Evolutionary conservation across 2,113 vertebrate genomes (phyloP), one percentile per base, ranked within the genome.

Genomic region (Anas platyrhynchos): DNA sequence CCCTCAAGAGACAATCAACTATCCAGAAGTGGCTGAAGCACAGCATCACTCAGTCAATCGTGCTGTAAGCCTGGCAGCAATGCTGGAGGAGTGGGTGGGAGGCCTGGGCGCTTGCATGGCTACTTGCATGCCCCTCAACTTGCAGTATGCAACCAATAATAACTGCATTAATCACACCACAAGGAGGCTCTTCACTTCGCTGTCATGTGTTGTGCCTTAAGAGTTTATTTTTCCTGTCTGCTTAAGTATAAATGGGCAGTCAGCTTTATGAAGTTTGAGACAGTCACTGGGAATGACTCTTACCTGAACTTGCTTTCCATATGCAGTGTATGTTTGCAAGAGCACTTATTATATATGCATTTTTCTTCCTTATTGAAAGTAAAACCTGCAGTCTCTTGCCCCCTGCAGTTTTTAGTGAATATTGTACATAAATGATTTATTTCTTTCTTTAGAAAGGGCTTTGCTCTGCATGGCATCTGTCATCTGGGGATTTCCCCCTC

Each of bases 381-480:
- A 91, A 97, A 97, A 96, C 68, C 92, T 95, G 84, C 81, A 74
- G 76, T 62, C 73, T 89, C 61, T 96, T 97, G 96, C 83, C 97
- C 86, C 94, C 95, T 97, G 88, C 72, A 92, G 82, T 95, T 95
- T 76, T 78, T 61, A 75, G 62, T 44, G 80, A 73, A 94, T 86
- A 95, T 38, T 96, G 96, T 96, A 86, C 82, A 69, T 74, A 74
- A 89, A 92, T 86, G 54, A 97, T 96, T 91, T 93, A 92, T 96
- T 94, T 78, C 50, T 93, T 94, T 93, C 82, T 95, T 94, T 86
- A 79, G 59, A 95, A 90, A 95, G 46, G 8, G 8, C 43, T 95
- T 94, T 93, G n/a, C 74, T 96, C 86, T 88, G 46, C 86, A 68
- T 3, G 1, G 90, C 96, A 87, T 91, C 75, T 83, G 73, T 85